Evolutionary conservation across 1,140 invertebrate genomes (phyloP), one percentile per base, ranked within the genome.

Genomic region (Eupristina koningsbergeri): DNA sequence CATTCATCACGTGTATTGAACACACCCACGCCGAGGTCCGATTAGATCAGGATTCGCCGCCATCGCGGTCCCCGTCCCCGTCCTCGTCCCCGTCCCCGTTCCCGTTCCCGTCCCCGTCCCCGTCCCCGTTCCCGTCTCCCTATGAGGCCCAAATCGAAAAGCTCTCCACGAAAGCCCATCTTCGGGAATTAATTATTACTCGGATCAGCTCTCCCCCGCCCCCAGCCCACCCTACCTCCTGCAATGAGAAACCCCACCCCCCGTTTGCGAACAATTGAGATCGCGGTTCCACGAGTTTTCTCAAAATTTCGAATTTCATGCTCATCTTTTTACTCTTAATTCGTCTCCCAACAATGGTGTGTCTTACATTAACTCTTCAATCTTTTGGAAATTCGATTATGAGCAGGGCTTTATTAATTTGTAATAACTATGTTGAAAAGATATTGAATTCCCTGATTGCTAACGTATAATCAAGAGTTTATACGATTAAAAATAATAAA

Each of bases 1-100:
- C 75, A 78, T 78, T 78, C 75, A 83, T 83, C 74, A 77, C 41
- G 45, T 11, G 34, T 15, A 22, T 50, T 47, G 61, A 67, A 31
- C 80, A 64, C 80, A 76, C 81, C 81, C 63, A 83, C 81, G 34
- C 34, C 19, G 71, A 47, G 29, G 7, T n/a, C 9, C 36, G 81
- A 83, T 83, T 83, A 83, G 74, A 83, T 83, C 81, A 47, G 73
- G 45, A 34, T 3, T 58, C 47, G 41, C 34, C 53, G 36, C 58
- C 80, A 75, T n/a, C 67, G 58, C 17, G 29, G 41, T 39, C 41
- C 31, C n/a, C n/a, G n/a, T n/a, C n/a, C n/a, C n/a, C n/a, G n/a
- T n/a, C n/a, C n/a, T n/a, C n/a, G n/a, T n/a, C n/a, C n/a, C n/a
- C n/a, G n/a, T n/a, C n/a, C n/a, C n/a, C n/a, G n/a, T n/a, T n/a